Base-by-base conservation (phyloP, 2,113 vertebrate genomes). In the Dolichotis patagonum region DNA sequence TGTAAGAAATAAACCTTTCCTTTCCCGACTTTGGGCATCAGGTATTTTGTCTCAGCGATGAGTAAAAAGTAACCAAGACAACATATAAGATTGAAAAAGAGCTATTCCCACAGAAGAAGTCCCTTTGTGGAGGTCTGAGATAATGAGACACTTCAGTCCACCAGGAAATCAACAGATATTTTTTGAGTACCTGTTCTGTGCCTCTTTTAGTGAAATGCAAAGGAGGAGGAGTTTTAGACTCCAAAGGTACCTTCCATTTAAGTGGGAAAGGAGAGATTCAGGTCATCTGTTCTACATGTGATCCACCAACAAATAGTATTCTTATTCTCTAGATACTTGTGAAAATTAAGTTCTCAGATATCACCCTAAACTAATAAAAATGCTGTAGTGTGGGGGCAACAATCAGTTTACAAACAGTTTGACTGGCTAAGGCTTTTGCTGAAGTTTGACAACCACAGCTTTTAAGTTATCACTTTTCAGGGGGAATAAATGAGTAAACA, bases 381-480 rank as follows among this genome's bases (percentile, higher is more conserved):
- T 46, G 7, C 26, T 81, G 46, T 56, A 62, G 22, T 46, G 24
- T 88, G 58, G 67, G n/a, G 20, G 9, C n/a, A 56, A 13, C 16
- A 69, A 8, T 77, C 16, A 41, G 8, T 83, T 94, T 16, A 52
- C 54, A 93, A 41, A 86, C 38, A 43, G 46, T 80, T 12, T 24
- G 63, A 75, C 22, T 71, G 41, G 71, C 90, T 77, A 28, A 71
- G 20, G 67, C 82, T 91, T 92, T 26, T 71, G 28, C 46, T 82
- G 7, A 71, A 22, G 1, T 81, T 90, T 16, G 38, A 91, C 49
- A 92, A 71, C 22, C 20, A 32, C 2, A 73, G 77, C 19, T 85
- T 52, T 92, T 84, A 65, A 73, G 22, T 26, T 41, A 89, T 43
- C 38, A 46, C 69, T 95, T 95, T 97, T 46, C 35, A 46, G 17